Conservation (phyloP, 1,140 invertebrate species). For the Drosophila punjabiensis region DNA sequence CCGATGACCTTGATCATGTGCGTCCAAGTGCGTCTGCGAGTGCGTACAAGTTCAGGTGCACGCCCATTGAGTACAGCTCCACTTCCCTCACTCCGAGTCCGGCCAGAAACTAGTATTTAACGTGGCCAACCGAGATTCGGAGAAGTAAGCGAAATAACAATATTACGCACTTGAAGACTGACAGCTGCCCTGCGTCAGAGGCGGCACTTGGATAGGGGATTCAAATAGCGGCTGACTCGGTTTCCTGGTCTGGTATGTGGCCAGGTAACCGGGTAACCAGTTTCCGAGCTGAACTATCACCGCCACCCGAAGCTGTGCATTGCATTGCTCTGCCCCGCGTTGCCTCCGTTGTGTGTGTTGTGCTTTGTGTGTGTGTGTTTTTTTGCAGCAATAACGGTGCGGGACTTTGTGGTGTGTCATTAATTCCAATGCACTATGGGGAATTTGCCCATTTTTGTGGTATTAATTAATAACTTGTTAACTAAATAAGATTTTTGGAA, state of each 20-base stretch:
- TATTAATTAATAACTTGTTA: too few species aligned
- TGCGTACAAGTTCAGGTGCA: constrained; percentile 73
- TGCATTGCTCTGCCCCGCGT: constrained; percentile 14
- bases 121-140: constrained; percentile 13
- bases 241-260: constrained; percentile 52
- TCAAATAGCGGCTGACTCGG: constrained; percentile 9
- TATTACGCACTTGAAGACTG: constrained; percentile 44
- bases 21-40: constrained; percentile 46
- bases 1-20: constrained; percentile 57
- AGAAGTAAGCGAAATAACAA: constrained; percentile 12
- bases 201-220: constrained; percentile 31
- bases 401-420: constrained; percentile 46
- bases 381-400: constrained; percentile 57
- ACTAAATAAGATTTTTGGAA: too few species aligned
- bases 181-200: constrained; percentile 43
- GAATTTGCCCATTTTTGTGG: too few species aligned
- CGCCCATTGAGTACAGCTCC: constrained; percentile 30
- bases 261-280: constrained; percentile 34
- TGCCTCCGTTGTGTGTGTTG: background rate
- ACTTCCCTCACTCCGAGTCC: constrained; percentile 14
- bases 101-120: constrained; percentile 55
- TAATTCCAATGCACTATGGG: too few species aligned
- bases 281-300: constrained; percentile 46
- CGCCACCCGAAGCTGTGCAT: constrained; percentile 17
- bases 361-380: constrained; percentile 1